Percentiles rank a stretch among this genome's conserved stretches.
These are phyloP conservation scores for Melanocharis versteri DNA, from an alignment of 2,113 vertebrate genomes.

Conservation along the genomic window DNA sequence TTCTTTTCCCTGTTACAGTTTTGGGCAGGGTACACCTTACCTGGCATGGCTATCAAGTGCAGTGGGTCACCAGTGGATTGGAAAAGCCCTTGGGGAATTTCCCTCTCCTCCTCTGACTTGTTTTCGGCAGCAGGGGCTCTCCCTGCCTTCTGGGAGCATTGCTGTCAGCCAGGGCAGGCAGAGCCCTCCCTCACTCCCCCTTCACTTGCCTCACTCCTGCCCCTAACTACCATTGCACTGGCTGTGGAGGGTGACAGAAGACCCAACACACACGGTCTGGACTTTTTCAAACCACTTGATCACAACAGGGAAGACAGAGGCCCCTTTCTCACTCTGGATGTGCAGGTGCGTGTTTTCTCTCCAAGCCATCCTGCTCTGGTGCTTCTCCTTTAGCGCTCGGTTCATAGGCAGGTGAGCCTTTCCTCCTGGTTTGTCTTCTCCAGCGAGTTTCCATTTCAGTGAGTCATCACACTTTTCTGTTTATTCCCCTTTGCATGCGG, in stretches of 20 bases:
- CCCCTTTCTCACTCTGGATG: fast-evolving
- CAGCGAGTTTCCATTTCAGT: neutral
- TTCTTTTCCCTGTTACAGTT: neutral
- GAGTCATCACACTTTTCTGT: neutral
- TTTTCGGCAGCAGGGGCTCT: neutral
- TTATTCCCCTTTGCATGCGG: neutral
- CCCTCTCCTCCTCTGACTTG: fast-evolving
- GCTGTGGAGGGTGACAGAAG: neutral
- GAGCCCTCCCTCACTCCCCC: neutral
- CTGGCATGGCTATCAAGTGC: neutral
- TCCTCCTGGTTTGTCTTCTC: neutral
- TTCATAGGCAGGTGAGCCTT: neutral
- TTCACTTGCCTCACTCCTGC: neutral
- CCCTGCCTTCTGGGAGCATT: neutral
- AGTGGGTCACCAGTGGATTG: neutral
- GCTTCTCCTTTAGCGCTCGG: neutral
- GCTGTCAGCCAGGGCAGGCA: fast-evolving
- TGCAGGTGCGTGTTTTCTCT: neutral
- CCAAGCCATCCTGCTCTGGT: neutral
- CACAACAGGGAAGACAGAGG: fast-evolving
- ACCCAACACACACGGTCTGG: neutral
- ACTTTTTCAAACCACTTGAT: neutral
- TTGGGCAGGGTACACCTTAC: neutral
- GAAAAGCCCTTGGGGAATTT: neutral
- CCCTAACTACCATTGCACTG: neutral